Base-by-base conservation (phyloP, 2,113 vertebrate species). In the Microcebus jonahi region DNA sequence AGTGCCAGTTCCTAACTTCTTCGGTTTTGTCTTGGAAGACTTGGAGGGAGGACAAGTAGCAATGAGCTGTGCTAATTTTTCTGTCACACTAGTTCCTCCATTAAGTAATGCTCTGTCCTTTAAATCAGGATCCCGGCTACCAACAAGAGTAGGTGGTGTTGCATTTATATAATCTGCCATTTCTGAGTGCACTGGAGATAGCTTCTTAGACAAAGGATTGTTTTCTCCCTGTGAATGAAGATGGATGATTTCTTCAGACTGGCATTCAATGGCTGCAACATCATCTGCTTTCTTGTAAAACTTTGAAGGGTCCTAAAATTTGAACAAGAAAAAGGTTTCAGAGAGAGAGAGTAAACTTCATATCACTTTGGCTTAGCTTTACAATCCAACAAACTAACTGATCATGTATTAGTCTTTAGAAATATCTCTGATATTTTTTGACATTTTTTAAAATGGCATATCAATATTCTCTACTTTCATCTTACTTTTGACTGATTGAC, bases 51-150 rank as follows among this genome's bases (percentile, higher is more conserved):
- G 99, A 97, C 99, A 99, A 86, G 99, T 99, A 71, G 99, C 99
- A 97, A 99, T 99, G 70, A 99, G 99, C 59, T 99, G 99, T 90
- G 99, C 99, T 97, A 99, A 98, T 97, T 99, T 99, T 95, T 99
- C 99, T 45, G 99, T 99, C 67, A 99, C 99, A 2, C 99, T 99
- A 31, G 99, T 98, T 15, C 99, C 97, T 98, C 99, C 99, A 0
- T 99, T 99, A 85, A 98, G 98, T 97, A 98, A 99, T 97, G 98
- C 98, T 99, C 98, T 99, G 94, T 99, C 99, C 97, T 99, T 99
- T 96, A 98, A 98, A 98, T 98, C 98, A 95, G 98, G 97, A 97
- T 98, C 99, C 97, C 98, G 98, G 98, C 98, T 98, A 98, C 98
- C 90, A 98, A 98, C 92, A 75, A 98, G 98, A 97, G 96, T 95